These are phyloP conservation scores for Arvicanthis niloticus DNA, from an alignment of 2,113 vertebrate genomes.

Conservation along the genomic window DNA sequence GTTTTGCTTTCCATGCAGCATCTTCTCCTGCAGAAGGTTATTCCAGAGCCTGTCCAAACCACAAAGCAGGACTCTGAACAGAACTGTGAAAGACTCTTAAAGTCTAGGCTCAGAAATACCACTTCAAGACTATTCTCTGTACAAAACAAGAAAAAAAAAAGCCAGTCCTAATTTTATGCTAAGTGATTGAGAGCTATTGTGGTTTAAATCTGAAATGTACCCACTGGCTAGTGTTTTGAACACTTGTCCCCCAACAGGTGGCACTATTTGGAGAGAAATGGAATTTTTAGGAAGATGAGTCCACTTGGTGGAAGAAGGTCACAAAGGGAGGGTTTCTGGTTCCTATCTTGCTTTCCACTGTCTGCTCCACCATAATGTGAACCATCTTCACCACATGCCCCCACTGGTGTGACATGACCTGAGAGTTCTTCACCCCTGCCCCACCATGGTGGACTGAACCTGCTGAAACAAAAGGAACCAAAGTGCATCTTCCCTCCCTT, in stretches of 20 bases:
- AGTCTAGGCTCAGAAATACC: background rate
- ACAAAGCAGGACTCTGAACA: background rate
- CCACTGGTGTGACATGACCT: background rate
- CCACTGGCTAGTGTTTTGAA: background rate
- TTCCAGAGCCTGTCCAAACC: background rate
- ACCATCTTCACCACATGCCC: background rate
- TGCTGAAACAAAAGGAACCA: background rate
- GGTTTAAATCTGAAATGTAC: background rate
- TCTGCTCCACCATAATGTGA: background rate
- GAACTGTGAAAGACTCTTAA: background rate
- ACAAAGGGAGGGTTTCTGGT: background rate
- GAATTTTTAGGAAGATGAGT: background rate
- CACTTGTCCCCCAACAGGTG: background rate
- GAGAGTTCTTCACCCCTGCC: background rate
- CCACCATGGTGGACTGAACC: background rate
- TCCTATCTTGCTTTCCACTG: background rate
- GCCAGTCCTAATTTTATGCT: background rate
- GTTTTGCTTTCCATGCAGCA: accelerated
- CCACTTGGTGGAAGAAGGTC: background rate
- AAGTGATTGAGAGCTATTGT: background rate
- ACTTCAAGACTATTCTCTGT: background rate
- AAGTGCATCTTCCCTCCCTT: background rate
- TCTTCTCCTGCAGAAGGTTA: background rate
- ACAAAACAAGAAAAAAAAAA: background rate
- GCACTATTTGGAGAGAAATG: background rate